Evolutionary conservation across 1,140 invertebrate species (phyloP).

Genomic region (Meloidogyne chitwoodi): DNA sequence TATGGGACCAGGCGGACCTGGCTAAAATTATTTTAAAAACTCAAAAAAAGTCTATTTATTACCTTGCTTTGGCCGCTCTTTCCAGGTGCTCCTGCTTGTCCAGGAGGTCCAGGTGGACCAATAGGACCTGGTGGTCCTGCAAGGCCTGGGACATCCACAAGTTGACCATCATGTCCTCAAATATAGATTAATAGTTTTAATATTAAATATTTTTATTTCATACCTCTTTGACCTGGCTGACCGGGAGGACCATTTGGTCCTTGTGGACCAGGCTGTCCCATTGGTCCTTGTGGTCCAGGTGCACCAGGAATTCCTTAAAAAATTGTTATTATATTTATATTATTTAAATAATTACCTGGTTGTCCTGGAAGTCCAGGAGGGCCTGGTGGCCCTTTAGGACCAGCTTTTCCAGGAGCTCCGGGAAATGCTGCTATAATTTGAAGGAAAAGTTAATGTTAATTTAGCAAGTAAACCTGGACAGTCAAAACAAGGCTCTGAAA

Average conservation of each 20-base stretch:
- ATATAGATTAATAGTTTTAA: not conserved
- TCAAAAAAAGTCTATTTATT: not conserved
- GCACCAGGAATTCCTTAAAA: conserved; percentile 15
- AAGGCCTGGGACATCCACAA: conserved; percentile 15
- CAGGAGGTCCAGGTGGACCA: conserved; percentile 27
- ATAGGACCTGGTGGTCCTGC: conserved; percentile 17
- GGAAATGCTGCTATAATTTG: not conserved
- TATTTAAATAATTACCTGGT: not conserved
- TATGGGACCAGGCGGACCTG: conserved; percentile 9
- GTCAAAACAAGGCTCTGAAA: conserved; percentile 14
- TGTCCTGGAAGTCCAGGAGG: conserved; percentile 1
- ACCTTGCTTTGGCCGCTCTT: conserved; percentile 17
- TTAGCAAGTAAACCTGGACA: conserved; percentile 4
- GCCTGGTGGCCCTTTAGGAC: conserved; percentile 13
- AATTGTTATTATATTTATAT: not conserved
- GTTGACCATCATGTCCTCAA: conserved; percentile 18
- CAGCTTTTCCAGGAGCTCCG: not conserved
- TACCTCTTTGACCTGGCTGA: conserved; percentile 22
- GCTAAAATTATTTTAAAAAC: not conserved
- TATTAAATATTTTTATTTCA: not conserved
- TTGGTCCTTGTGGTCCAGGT: conserved; percentile 11
- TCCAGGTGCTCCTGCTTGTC: conserved; percentile 15
- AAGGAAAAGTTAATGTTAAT: not conserved
- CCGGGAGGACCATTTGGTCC: conserved; percentile 26
- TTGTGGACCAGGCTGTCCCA: conserved; percentile 21